Evolutionary conservation across 2,888 invertebrate species (phyloP).

Genomic region (Rhaphigaster nebulosa): DNA sequence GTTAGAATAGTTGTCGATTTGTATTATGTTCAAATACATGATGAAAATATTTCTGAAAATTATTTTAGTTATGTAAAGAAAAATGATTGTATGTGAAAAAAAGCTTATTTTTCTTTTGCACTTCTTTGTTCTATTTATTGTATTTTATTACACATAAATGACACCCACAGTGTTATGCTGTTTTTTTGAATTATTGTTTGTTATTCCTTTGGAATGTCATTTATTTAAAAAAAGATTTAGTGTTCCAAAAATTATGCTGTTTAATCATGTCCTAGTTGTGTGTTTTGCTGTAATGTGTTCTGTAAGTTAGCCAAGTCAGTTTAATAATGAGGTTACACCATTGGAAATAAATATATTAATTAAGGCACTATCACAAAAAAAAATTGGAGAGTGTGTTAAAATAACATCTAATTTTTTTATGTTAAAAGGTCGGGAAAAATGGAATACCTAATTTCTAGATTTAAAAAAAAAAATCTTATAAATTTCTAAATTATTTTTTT

Average conservation of each 20-base stretch:
- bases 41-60: background rate
- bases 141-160: background rate
- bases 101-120: slow-evolving; percentile 26
- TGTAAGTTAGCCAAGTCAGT: background rate
- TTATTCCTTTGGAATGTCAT: background rate
- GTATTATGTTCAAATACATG: background rate
- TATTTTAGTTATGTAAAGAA: slow-evolving; percentile 19
- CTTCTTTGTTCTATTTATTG: slow-evolving; percentile 36
- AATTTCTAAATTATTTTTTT: background rate
- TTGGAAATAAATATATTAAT: background rate
- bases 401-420: background rate
- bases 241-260: background rate
- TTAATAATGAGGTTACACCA: background rate
- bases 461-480: background rate
- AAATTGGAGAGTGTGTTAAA: background rate
- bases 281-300: background rate
- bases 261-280: slow-evolving; percentile 8
- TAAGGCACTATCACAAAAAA: background rate
- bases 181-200: background rate
- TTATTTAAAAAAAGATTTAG: background rate
- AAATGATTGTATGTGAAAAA: slow-evolving; percentile 3
- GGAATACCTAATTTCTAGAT: slow-evolving; percentile 8
- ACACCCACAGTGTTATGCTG: background rate
- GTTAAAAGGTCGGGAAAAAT: slow-evolving; percentile 22
- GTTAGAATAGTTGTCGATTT: slow-evolving; percentile 1